Conservation (phyloP, 2,113 vertebrate genomes). For the Phalacrocorax pelagicus region DNA sequence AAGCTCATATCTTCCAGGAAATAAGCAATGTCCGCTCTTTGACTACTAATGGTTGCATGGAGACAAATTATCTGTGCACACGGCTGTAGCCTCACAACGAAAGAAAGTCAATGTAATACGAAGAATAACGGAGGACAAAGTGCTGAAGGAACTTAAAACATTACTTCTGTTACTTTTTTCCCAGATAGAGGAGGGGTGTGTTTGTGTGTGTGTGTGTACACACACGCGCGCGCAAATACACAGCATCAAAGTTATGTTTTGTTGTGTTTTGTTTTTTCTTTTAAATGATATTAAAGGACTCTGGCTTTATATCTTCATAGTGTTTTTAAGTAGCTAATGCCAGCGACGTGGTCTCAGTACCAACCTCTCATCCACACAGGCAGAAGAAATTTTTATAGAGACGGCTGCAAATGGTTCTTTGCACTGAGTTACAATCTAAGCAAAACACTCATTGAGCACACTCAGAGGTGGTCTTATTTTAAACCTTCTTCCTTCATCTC, state of each 20-base stretch:
- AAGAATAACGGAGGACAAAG: background rate
- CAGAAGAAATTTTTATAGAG: background rate
- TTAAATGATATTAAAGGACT: background rate
- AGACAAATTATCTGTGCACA: background rate
- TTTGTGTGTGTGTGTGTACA: background rate
- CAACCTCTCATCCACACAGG: background rate
- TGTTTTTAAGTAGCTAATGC: background rate
- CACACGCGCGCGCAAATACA: fast-evolving
- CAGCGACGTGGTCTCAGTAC: background rate
- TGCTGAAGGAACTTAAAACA: background rate
- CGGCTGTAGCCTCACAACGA: background rate
- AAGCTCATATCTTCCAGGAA: background rate
- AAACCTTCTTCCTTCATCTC: slow-evolving; percentile 31
- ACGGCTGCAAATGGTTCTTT: background rate
- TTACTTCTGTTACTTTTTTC: background rate
- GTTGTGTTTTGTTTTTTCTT: background rate
- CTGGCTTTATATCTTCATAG: background rate
- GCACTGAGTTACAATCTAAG: background rate
- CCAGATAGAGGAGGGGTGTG: background rate
- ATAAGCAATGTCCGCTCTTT: background rate
- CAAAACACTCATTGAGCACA: background rate
- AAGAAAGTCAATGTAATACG: background rate
- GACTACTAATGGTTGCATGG: background rate
- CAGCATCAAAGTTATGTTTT: background rate
- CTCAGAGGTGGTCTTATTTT: slow-evolving; percentile 21